These are phyloP conservation scores for Cyrtorhinus lividipennis DNA, from an alignment of 1,140 invertebrate genomes.

Conservation along the genomic window DNA sequence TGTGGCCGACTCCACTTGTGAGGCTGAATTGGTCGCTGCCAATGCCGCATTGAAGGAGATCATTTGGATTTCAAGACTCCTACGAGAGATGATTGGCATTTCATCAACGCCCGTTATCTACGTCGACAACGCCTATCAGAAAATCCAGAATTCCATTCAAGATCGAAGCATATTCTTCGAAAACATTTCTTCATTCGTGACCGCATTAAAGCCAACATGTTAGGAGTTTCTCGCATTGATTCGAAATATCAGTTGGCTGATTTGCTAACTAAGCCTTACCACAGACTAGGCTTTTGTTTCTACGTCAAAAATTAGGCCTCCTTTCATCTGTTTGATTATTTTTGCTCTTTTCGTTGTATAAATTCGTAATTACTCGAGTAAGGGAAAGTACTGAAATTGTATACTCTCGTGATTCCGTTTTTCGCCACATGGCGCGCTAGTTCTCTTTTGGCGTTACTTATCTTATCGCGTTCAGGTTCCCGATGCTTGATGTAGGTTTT, in stretches of 20 bases:
- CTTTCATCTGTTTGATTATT: not conserved
- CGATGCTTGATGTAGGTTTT: too few relatives aligned
- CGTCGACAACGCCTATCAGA: constrained; percentile 27
- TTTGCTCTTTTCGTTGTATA: too few relatives aligned
- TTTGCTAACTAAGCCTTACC: not conserved
- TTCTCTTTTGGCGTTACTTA: too few relatives aligned
- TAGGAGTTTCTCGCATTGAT: not conserved
- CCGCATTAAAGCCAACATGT: not conserved
- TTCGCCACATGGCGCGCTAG: too few relatives aligned
- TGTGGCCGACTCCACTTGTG: constrained; percentile 1
- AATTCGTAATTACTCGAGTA: too few relatives aligned
- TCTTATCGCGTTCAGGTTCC: too few relatives aligned
- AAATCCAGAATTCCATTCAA: too few relatives aligned
- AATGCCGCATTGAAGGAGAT: not conserved
- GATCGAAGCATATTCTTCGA: constrained; percentile 31
- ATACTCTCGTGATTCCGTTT: too few relatives aligned
- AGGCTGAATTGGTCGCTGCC: constrained; percentile 8
- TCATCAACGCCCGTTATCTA: constrained; percentile 18
- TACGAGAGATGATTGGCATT: not conserved
- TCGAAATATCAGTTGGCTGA: too few relatives aligned
- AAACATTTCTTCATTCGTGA: constrained; percentile 30
- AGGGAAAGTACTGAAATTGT: too few relatives aligned
- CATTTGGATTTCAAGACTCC: not conserved
- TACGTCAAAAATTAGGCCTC: not conserved
- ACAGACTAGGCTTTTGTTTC: not conserved